Base-by-base conservation (phyloP, 2,888 invertebrate species). In the Ectemnius cavifrons region DNA sequence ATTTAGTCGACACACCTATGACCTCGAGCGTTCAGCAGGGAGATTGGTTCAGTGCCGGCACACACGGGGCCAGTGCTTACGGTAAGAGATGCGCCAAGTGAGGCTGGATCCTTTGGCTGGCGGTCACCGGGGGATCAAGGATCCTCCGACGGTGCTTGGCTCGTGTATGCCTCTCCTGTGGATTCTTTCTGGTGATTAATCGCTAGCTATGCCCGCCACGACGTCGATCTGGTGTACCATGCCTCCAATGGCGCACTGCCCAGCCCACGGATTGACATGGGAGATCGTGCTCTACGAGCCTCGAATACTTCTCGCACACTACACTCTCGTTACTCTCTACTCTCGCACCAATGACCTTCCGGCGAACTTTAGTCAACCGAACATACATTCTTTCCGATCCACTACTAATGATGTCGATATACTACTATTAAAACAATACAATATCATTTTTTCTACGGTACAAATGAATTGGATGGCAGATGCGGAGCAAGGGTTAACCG, bases 121-220 rank as follows among this genome's bases (percentile, higher is more conserved):
- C 37, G 37, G 45, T 37, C 20, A 52, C 45, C 61, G 47, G 57
- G 60, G 56, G 63, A 20, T 58, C 27, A 11, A 23, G 67, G 72
- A 73, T 61, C 62, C 37, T 37, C 37, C 37, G 28, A 49, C 46
- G 61, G 45, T 28, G 69, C 20, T 18, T 49, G 23, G 64, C 64
- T 65, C 64, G 69, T 20, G 46, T 57, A 5, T n/a, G 64, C 60
- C 69, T 62, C 57, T 63, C 68, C 61, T 20, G 47, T 76, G 69
- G 71, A 73, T 82, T 71, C 75, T 81, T 78, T 78, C 74, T 71
- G 74, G 72, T 90, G 89, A 89, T 90, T 90, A 90, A 90, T 90
- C 86, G 87, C 82, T 86, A 84, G 82, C 79, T 84, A 84, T 86
- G 86, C 83, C 83, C 79, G 37, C 84, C 80, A 77, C 80, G 84